Percentiles rank a stretch among this genome's conserved stretches.
Evolutionary conservation across 2,797 vertebrate genomes (phyloP).

Genomic region (Macrochelys suwanniensis): DNA sequence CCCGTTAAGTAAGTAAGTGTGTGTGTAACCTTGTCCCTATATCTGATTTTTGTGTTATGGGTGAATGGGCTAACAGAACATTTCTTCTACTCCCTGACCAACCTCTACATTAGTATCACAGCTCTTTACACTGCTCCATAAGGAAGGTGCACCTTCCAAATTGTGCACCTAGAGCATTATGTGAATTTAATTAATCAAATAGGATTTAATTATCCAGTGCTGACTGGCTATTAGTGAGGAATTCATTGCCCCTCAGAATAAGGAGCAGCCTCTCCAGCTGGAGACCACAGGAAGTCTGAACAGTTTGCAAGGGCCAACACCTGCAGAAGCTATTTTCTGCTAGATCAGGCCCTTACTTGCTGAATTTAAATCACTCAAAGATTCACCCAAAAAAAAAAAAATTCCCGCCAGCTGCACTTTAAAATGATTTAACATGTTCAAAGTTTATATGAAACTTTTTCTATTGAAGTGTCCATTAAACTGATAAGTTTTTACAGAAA

Average conservation of each 20-base stretch:
- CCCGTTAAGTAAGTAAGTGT: background rate
- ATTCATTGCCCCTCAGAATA: background rate
- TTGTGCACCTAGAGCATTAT: background rate
- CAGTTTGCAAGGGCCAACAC: background rate
- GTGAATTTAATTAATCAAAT: background rate
- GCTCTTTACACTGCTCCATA: background rate
- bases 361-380: slow-evolving; percentile 20
- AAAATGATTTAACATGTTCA: slow-evolving; percentile 15
- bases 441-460: slow-evolving; percentile 74
- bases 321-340: background rate
- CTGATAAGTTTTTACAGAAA: slow-evolving; percentile 77
- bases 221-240: background rate
- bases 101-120: background rate
- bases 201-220: background rate
- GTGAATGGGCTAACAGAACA: background rate
- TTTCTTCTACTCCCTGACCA: background rate
- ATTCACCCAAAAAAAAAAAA: slow-evolving; percentile 13
- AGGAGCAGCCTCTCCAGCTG: background rate
- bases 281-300: background rate
- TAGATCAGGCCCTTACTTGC: background rate
- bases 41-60: background rate
- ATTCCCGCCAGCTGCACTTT: background rate
- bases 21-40: background rate
- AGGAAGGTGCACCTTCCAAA: background rate
- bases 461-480: slow-evolving; percentile 72